phyloP scores from a whole-genome alignment of 2,113 vertebrate genomes.

The Anolis carolinensis region DNA sequence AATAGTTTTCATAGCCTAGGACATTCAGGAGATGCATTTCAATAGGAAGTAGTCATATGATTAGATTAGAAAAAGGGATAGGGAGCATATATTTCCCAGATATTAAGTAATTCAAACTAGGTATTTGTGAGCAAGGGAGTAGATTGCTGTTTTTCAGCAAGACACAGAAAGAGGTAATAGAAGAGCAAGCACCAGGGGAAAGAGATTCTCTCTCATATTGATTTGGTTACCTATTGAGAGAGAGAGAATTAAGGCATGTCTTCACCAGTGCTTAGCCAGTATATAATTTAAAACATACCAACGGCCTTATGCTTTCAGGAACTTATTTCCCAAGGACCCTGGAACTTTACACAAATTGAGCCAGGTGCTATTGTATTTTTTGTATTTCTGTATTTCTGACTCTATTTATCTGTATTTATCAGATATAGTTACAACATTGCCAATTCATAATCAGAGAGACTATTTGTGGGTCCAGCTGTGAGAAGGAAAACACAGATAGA shows the following conservation, averaged over 20 bases:
- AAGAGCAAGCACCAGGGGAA: not conserved
- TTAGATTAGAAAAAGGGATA: not conserved
- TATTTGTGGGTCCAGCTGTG: no score
- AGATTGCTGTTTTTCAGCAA: not conserved
- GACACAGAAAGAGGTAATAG: not conserved
- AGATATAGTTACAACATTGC: not conserved
- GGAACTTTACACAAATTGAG: not conserved
- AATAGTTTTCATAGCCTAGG: not conserved
- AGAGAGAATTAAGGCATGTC: not conserved
- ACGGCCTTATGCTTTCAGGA: not conserved
- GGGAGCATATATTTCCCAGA: not conserved
- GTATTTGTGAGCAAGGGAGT: not conserved
- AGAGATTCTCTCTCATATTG: not conserved
- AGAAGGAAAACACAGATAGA: no score
- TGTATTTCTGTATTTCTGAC: not conserved
- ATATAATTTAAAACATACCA: not conserved
- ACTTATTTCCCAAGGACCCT: not conserved
- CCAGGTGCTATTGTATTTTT: not conserved
- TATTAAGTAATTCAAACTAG: not conserved
- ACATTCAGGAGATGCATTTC: not conserved
- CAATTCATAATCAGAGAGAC: not conserved
- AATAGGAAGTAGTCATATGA: no score
- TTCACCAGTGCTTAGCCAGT: not conserved
- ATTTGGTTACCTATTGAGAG: not conserved
- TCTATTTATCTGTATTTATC: no score